Conservation (phyloP, 1,140 invertebrate species). For the Drosophila lacertosa region DNA sequence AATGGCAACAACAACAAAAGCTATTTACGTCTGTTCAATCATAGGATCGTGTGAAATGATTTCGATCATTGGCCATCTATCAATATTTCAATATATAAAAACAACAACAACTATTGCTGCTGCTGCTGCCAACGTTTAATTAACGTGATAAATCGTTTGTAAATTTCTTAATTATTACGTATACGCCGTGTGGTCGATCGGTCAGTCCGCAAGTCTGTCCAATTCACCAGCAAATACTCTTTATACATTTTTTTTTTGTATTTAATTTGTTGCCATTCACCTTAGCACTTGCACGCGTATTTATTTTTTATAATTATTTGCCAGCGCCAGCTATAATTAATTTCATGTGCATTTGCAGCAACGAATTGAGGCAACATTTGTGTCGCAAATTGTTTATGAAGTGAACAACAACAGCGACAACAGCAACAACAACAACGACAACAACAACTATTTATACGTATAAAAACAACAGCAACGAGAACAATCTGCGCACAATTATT, state of each 20-base stretch:
- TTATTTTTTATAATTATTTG: slow-evolving; percentile 67
- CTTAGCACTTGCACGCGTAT: slow-evolving; percentile 57
- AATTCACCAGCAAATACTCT: slow-evolving; percentile 6
- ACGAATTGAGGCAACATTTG: slow-evolving; percentile 40
- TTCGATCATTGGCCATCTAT: slow-evolving; percentile 77
- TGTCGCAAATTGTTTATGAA: slow-evolving; percentile 79
- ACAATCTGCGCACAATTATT: slow-evolving; percentile 56
- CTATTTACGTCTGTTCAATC: slow-evolving; percentile 47
- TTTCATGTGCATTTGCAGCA: slow-evolving; percentile 57
- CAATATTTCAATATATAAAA: slow-evolving; percentile 53
- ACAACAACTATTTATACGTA: slow-evolving; percentile 6
- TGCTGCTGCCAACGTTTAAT: slow-evolving; percentile 68
- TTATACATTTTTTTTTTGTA: slow-evolving; percentile 15
- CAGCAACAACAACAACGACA: slow-evolving; percentile 37
- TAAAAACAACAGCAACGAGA: slow-evolving; percentile 16
- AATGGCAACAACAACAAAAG: slow-evolving; percentile 36
- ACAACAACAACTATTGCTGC: slow-evolving; percentile 43
- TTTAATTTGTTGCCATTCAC: slow-evolving; percentile 66
- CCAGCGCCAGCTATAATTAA: slow-evolving; percentile 55
- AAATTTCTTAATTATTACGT: slow-evolving; percentile 82
- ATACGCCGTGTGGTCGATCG: slow-evolving; percentile 49
- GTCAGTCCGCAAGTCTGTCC: not conserved
- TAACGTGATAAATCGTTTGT: slow-evolving; percentile 81
- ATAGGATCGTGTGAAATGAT: slow-evolving; percentile 78
- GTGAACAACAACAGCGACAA: slow-evolving; percentile 60